Conservation (phyloP, 2,797 vertebrate genomes). For the Hyperoplus immaculatus region DNA sequence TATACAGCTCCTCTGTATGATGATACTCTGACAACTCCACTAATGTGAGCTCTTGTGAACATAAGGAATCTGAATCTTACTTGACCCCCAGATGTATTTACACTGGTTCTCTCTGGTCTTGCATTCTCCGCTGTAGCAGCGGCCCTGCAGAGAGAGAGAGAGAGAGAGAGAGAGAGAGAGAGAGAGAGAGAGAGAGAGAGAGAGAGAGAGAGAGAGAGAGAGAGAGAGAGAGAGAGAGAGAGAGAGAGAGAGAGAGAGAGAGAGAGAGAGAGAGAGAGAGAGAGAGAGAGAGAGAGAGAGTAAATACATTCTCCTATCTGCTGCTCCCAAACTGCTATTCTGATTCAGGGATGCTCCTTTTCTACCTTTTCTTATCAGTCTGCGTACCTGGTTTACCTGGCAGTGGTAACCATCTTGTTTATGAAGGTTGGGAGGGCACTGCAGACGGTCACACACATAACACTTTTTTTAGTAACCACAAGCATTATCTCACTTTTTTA, state of each 20-base stretch:
- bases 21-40: constrained; percentile 5
- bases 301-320: neutral
- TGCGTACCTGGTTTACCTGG: constrained; percentile 92
- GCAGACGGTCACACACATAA: constrained; percentile 68
- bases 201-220: neutral
- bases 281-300: neutral
- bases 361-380: neutral
- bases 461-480: constrained; percentile 27
- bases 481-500: neutral
- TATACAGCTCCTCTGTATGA: neutral
- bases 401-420: constrained; percentile 97
- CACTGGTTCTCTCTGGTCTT: constrained; percentile 99
- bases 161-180: too few species aligned
- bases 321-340: neutral
- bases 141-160: constrained; percentile 86
- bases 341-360: neutral
- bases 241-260: too few species aligned
- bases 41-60: neutral
- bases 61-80: constrained; percentile 84
- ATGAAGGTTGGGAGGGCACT: constrained; percentile 98
- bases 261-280: constrained; percentile 3
- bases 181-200: constrained; percentile 3
- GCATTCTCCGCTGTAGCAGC: constrained; percentile 97
- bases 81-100: constrained; percentile 97
- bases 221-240: neutral